phyloP scores from a whole-genome alignment of 2,113 vertebrate species.

The Ictalurus punctatus region DNA sequence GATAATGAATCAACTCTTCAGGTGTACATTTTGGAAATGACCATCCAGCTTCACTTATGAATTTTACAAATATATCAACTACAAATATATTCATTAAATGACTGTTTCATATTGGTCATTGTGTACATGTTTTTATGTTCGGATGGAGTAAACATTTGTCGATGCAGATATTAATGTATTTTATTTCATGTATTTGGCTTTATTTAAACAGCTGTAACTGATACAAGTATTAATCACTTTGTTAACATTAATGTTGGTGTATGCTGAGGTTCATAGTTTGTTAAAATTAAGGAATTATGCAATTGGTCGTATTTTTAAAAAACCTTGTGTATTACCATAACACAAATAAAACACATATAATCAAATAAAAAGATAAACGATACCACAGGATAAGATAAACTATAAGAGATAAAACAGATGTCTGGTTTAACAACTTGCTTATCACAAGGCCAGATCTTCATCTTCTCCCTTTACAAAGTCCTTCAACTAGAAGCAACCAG shows the following conservation, averaged over 20 bases:
- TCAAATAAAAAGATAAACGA: not conserved
- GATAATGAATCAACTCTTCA: not conserved
- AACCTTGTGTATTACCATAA: not conserved
- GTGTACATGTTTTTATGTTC: not conserved
- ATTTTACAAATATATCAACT: not conserved
- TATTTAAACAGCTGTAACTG: not conserved
- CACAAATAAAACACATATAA: not conserved
- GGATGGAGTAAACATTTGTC: not conserved
- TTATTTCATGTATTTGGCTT: not conserved
- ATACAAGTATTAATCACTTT: not conserved
- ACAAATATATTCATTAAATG: not conserved
- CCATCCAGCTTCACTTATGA: not conserved
- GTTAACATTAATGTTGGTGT: not conserved
- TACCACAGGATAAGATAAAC: not conserved
- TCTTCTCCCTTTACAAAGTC: not conserved
- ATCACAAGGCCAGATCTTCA: not conserved
- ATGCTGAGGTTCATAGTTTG: not conserved
- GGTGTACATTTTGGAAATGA: not conserved
- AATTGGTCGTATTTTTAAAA: no score
- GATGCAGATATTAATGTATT: not conserved
- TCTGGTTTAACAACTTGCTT: not conserved
- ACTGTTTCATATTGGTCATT: not conserved
- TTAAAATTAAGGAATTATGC: not conserved
- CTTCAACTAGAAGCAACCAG: not conserved
- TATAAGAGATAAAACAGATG: not conserved